Percentiles rank a stretch among this genome's conserved stretches.
These are phyloP conservation scores for Proterorhinus semilunaris DNA, from an alignment of 2,113 vertebrate species.

Conservation along the genomic window DNA sequence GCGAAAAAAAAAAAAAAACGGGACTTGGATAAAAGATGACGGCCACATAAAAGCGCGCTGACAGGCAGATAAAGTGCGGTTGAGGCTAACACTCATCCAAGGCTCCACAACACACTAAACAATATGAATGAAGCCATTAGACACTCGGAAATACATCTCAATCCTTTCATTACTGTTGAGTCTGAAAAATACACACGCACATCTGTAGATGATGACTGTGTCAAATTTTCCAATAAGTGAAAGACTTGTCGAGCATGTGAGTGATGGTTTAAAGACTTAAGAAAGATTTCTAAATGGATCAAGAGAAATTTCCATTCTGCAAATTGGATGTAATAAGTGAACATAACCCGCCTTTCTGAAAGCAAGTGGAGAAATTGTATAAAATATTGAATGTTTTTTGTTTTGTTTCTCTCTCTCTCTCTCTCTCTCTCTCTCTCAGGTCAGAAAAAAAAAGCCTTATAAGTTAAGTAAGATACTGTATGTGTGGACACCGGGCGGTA, in stretches of 20 bases:
- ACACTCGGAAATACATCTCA: constrained; percentile 34
- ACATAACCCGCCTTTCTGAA: constrained; percentile 20
- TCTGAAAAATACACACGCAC: constrained; percentile 22
- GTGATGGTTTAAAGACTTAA: constrained; percentile 21
- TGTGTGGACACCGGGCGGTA: too few species aligned
- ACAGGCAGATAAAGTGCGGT: constrained; percentile 47
- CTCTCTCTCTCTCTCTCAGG: background rate
- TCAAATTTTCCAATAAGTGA: constrained; percentile 33
- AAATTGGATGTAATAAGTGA: constrained; percentile 7
- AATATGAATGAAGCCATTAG: constrained; percentile 51
- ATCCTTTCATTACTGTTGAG: constrained; percentile 30
- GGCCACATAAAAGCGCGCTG: constrained; percentile 45
- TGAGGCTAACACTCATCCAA: constrained; percentile 47
- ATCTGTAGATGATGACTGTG: constrained; percentile 35
- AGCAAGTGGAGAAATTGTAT: constrained; percentile 3
- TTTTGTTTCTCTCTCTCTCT: background rate
- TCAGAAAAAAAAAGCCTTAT: background rate
- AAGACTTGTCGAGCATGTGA: constrained; percentile 23
- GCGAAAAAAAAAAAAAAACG: constrained; percentile 22
- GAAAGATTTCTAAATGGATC: constrained; percentile 15
- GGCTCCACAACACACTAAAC: constrained; percentile 45
- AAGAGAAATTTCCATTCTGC: constrained; percentile 6
- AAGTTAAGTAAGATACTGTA: background rate
- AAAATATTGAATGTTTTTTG: background rate
- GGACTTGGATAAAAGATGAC: constrained; percentile 43